Conservation (phyloP, 2,113 vertebrate genomes). For the Caretta caretta region DNA sequence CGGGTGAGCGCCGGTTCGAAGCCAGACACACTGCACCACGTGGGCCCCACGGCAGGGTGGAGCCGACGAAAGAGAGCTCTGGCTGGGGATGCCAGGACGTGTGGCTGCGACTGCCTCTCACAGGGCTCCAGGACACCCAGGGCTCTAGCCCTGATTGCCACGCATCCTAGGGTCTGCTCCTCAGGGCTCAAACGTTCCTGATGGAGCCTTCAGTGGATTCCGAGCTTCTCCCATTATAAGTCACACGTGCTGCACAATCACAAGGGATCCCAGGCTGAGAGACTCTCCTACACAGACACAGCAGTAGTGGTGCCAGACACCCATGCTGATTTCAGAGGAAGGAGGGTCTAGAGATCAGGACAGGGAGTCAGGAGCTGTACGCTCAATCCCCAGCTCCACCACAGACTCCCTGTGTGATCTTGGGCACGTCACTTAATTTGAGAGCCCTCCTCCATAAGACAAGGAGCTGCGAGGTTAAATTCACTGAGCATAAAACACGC, state of each 20-base stretch:
- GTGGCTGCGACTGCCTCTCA: not conserved
- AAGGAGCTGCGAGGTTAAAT: not conserved
- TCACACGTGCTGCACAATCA: not conserved
- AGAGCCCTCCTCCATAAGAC: not conserved
- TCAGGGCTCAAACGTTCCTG: not conserved
- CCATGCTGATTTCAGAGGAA: not conserved
- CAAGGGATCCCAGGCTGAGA: not conserved
- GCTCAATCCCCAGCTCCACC: not conserved
- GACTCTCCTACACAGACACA: fast-evolving
- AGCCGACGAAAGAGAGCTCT: not conserved
- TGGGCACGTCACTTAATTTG: not conserved
- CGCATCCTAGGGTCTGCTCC: not conserved
- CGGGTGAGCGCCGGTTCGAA: not conserved
- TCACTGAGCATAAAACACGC: not conserved
- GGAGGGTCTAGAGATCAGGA: not conserved
- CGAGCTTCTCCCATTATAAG: not conserved
- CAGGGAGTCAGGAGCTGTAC: not conserved
- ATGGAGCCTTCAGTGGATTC: not conserved
- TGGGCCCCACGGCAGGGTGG: fast-evolving
- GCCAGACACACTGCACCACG: fast-evolving
- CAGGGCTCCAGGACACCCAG: fast-evolving
- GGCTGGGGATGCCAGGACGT: not conserved
- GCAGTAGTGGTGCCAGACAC: not conserved
- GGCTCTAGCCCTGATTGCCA: not conserved
- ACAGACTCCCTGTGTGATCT: not conserved